Evolutionary conservation across 2,888 invertebrate species (phyloP).

Genomic region (Drosophila mettleri): DNA sequence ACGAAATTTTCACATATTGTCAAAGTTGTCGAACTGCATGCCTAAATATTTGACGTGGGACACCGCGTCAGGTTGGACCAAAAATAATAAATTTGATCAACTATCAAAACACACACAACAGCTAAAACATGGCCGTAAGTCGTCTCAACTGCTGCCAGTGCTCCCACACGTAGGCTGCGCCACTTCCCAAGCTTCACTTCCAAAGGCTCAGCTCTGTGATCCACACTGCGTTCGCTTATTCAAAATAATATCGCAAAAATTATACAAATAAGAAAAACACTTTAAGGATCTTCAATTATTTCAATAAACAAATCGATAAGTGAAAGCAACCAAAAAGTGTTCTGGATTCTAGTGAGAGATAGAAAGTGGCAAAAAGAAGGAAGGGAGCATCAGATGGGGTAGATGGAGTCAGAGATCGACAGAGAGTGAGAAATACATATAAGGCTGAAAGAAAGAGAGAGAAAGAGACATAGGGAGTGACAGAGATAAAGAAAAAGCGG

Average conservation of each 20-base stretch:
- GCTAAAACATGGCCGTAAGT: not conserved
- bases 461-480: too few relatives aligned
- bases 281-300: not conserved
- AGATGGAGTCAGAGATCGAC: too few relatives aligned
- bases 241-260: not conserved
- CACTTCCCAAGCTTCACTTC: not conserved
- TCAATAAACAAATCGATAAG: conserved; percentile 5
- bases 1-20: conserved; percentile 36
- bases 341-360: too few relatives aligned
- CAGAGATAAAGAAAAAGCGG: too few relatives aligned
- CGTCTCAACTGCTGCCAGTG: conserved; percentile 17
- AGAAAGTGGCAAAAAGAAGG: too few relatives aligned
- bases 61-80: conserved; percentile 12
- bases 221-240: not conserved
- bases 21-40: conserved; percentile 22
- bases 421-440: too few relatives aligned
- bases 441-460: too few relatives aligned
- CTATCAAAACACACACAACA: not conserved
- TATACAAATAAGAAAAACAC: not conserved
- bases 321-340: not conserved
- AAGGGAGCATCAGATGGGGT: too few relatives aligned
- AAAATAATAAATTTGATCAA: conserved; percentile 4
- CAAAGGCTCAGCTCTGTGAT: not conserved
- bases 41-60: conserved; percentile 55
- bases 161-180: conserved; percentile 19